Evolutionary conservation across 1,140 invertebrate species (phyloP).

Genomic region (Penaeus japonicus): DNA sequence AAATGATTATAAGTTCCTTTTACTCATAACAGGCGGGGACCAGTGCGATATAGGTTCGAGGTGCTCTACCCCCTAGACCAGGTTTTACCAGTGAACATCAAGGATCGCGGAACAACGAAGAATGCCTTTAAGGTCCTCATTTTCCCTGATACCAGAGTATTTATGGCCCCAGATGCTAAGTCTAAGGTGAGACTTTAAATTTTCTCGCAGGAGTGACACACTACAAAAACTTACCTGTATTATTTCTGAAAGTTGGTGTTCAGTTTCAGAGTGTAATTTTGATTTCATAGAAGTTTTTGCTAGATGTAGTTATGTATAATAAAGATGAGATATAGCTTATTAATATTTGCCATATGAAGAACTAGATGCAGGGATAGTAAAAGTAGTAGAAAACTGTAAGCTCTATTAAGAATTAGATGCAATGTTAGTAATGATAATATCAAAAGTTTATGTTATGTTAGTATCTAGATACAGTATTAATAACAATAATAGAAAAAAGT

Average conservation of each 20-base stretch:
- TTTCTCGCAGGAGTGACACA: no score
- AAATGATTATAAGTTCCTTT: neutral
- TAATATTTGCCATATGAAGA: no score
- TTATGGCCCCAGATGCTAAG: slow-evolving; percentile 85
- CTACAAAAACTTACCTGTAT: no score
- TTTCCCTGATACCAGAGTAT: slow-evolving; percentile 91
- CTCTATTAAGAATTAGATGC: no score
- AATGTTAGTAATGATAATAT: no score
- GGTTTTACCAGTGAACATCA: slow-evolving; percentile 93
- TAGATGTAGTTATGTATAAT: neutral
- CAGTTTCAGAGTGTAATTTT: neutral
- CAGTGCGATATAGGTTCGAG: slow-evolving; percentile 88
- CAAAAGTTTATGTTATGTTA: no score
- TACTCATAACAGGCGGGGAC: slow-evolving; percentile 71
- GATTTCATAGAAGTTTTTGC: neutral
- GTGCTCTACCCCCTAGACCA: slow-evolving; percentile 89
- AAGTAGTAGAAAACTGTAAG: no score
- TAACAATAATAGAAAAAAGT: no score
- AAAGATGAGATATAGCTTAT: no score
- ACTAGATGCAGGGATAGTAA: no score
- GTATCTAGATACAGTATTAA: no score
- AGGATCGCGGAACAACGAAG: slow-evolving; percentile 88
- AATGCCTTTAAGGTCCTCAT: slow-evolving; percentile 93
- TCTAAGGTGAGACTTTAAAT: slow-evolving; percentile 71
- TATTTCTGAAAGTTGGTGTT: no score